Conservation (phyloP, 2,888 invertebrate species). For the Pocota personata region DNA sequence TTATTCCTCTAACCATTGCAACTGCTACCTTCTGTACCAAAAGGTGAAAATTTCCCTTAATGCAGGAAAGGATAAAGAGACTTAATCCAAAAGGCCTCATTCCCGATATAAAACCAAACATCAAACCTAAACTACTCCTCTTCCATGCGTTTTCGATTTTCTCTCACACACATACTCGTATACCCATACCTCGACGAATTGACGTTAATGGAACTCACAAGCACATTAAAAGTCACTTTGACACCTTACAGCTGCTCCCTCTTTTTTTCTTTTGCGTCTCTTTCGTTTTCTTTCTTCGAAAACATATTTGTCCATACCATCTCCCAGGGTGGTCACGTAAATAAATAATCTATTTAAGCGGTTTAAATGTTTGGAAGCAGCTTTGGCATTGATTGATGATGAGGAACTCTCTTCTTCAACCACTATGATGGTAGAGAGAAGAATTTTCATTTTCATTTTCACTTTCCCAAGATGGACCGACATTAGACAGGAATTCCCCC, state of each 20-base stretch:
- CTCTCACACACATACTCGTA: neutral
- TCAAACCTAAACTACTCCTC: neutral
- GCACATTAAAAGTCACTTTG: slow-evolving; percentile 46
- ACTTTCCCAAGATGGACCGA: slow-evolving; percentile 33
- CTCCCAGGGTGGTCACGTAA: slow-evolving; percentile 59
- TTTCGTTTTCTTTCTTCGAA: slow-evolving; percentile 1
- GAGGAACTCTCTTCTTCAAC: neutral
- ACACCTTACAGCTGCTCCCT: slow-evolving; percentile 29
- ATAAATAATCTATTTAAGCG: slow-evolving; percentile 70
- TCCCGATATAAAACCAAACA: neutral
- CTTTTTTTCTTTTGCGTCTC: neutral
- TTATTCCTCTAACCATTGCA: too few species aligned
- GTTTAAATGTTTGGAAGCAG: slow-evolving; percentile 60
- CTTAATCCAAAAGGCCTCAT: neutral
- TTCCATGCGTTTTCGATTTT: neutral
- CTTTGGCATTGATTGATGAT: slow-evolving; percentile 70
- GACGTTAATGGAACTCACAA: slow-evolving; percentile 51
- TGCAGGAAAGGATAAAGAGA: too few species aligned
- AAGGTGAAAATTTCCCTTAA: too few species aligned
- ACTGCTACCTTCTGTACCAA: too few species aligned
- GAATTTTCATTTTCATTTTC: slow-evolving; percentile 50
- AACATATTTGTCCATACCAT: slow-evolving; percentile 29
- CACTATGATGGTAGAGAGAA: neutral
- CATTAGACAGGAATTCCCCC: slow-evolving; percentile 18
- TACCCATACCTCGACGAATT: slow-evolving; percentile 12